Conservation (phyloP, 2,113 vertebrate species). For the Rostratula benghalensis region DNA sequence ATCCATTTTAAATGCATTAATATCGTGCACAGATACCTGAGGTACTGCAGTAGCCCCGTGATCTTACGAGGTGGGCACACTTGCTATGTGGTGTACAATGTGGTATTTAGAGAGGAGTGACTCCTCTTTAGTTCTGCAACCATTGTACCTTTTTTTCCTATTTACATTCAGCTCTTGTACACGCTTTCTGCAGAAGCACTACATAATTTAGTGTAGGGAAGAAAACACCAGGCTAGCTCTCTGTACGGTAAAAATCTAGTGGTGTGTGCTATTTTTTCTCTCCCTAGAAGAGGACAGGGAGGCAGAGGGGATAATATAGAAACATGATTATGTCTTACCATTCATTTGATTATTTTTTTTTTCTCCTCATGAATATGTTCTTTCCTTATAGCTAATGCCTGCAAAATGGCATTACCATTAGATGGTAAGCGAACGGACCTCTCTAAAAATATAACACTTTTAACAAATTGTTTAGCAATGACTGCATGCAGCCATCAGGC, state of each 20-base stretch:
- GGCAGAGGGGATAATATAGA: background rate
- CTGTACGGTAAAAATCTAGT: background rate
- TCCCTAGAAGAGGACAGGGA: background rate
- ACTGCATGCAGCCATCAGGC: constrained; percentile 39
- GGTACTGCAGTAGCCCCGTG: background rate
- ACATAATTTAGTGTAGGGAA: constrained; percentile 62
- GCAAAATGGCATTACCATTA: constrained; percentile 14
- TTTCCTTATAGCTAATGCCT: constrained; percentile 6
- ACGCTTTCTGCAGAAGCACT: constrained; percentile 58
- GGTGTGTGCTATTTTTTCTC: background rate
- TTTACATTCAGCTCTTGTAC: constrained; percentile 62
- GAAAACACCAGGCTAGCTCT: constrained; percentile 16
- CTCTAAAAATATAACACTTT: constrained; percentile 49
- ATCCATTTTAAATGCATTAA: background rate
- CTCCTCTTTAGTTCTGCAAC: background rate
- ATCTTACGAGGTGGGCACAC: background rate
- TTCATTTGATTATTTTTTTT: background rate
- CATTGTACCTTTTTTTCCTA: constrained; percentile 17
- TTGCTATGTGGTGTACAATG: accelerated
- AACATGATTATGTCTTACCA: background rate
- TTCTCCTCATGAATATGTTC: background rate
- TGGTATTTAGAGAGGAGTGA: background rate
- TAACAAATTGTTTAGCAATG: constrained; percentile 55
- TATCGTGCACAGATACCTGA: background rate
- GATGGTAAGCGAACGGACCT: constrained; percentile 1